Conservation (phyloP, 1,140 invertebrate genomes). For the Tetranychus urticae region DNA sequence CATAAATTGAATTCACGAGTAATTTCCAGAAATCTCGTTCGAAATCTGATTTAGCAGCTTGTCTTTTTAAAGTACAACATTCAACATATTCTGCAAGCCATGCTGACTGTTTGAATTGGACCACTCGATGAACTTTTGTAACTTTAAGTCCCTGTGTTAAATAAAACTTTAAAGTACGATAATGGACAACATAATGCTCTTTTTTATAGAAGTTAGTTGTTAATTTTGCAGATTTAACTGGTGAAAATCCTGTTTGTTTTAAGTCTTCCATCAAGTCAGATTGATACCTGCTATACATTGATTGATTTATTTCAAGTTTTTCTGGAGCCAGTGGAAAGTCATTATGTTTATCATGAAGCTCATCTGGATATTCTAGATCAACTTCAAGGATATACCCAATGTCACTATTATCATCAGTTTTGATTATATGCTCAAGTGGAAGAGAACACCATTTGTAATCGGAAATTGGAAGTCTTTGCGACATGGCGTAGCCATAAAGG, state of each 20-base stretch:
- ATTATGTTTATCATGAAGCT: conserved; percentile 16
- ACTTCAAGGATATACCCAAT: conserved; percentile 13
- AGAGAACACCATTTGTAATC: conserved; percentile 5
- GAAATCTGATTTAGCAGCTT: conserved; percentile 15
- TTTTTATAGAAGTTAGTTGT: conserved; percentile 5
- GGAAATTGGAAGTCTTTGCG: conserved; percentile 5
- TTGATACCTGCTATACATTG: neutral
- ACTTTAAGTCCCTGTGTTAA: conserved; percentile 22
- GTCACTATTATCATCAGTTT: neutral
- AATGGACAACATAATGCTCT: conserved; percentile 26
- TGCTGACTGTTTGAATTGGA: conserved; percentile 24
- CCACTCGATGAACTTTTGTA: conserved; percentile 24
- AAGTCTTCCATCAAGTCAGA: neutral
- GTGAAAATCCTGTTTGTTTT: neutral
- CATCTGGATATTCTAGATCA: conserved; percentile 8
- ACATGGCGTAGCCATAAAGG: conserved; percentile 12
- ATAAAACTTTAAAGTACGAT: conserved; percentile 25
- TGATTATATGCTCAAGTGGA: neutral
- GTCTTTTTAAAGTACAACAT: conserved; percentile 19
- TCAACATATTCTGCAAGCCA: conserved; percentile 25
- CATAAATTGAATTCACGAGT: conserved; percentile 25
- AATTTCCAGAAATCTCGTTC: conserved; percentile 19
- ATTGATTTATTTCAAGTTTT: neutral
- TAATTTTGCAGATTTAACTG: conserved; percentile 1
- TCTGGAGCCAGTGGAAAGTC: conserved; percentile 22